A percentile compares a stretch with the other conserved stretches of the same genome.
Evolutionary conservation across 2,888 invertebrate species (phyloP).

Genomic region (Crepidodera aurea): DNA sequence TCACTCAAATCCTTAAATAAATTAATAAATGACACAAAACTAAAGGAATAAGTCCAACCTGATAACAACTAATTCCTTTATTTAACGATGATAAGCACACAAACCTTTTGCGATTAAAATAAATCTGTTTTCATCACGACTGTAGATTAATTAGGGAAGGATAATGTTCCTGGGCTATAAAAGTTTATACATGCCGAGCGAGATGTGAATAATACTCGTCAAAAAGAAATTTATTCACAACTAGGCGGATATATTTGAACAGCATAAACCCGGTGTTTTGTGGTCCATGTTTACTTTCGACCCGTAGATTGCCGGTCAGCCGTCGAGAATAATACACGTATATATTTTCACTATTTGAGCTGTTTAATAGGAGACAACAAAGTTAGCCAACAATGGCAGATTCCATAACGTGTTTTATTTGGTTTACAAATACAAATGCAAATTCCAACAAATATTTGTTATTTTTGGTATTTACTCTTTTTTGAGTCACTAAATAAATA

Average conservation of each 20-base stretch:
- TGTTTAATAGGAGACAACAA: conserved; percentile 28
- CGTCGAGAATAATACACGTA: conserved; percentile 16
- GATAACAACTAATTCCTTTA: too few species aligned
- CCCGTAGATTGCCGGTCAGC: conserved; percentile 22
- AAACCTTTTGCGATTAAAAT: too few species aligned
- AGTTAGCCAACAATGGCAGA: conserved; percentile 8
- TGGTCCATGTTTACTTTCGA: conserved; percentile 19
- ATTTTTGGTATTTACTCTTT: not conserved
- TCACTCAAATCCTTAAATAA: too few species aligned
- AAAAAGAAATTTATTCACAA: conserved; percentile 25
- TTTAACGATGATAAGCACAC: too few species aligned
- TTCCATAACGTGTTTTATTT: conserved; percentile 19
- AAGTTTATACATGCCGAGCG: conserved; percentile 5
- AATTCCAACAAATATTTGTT: conserved; percentile 5
- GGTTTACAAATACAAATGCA: conserved; percentile 6
- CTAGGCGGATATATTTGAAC: conserved; percentile 22
- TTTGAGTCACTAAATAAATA: too few species aligned
- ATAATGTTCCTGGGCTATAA: not conserved
- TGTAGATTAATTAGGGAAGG: not conserved
- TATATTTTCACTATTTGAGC: conserved; percentile 21
- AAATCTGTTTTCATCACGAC: too few species aligned
- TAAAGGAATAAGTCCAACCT: too few species aligned
- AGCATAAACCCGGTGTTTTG: conserved; percentile 23
- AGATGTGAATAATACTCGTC: conserved; percentile 13
- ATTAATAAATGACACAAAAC: too few species aligned